Percentiles rank a stretch among this genome's conserved stretches.
Conservation (phyloP, 2,888 invertebrate genomes). For the Drosophila bunnanda region DNA sequence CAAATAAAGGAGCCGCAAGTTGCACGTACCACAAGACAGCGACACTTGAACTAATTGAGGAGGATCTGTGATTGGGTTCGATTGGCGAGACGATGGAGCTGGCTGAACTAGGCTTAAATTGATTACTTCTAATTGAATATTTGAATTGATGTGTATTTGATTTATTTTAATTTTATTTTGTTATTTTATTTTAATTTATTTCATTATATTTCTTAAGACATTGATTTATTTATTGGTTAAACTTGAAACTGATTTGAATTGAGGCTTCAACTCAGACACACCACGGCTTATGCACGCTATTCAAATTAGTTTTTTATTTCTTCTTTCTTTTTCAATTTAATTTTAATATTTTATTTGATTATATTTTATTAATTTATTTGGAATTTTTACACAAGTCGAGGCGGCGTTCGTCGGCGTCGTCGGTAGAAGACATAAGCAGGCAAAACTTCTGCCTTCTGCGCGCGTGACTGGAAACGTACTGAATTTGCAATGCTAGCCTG, state of each 20-base stretch:
- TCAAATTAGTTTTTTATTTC: constrained; percentile 11
- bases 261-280: constrained; percentile 36
- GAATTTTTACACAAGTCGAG: constrained; percentile 75
- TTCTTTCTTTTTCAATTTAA: constrained; percentile 2
- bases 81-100: constrained; percentile 29
- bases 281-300: constrained; percentile 62
- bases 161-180: constrained; percentile 12
- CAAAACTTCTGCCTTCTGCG: constrained; percentile 79
- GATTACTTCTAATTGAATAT: constrained; percentile 15
- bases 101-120: constrained; percentile 45
- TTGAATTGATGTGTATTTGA: constrained; percentile 19
- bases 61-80: constrained; percentile 45
- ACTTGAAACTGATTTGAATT: constrained; percentile 36
- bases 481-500: constrained; percentile 76
- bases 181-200: constrained; percentile 19
- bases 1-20: constrained; percentile 47
- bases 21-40: constrained; percentile 73
- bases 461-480: constrained; percentile 82
- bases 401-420: constrained; percentile 70
- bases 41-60: constrained; percentile 52
- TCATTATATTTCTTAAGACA: constrained; percentile 11
- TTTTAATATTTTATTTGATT: constrained; percentile 35
- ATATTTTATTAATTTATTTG: constrained; percentile 51
- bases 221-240: constrained; percentile 2
- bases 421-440: constrained; percentile 74